A percentile compares a stretch with the other conserved stretches of the same genome.
These are phyloP conservation scores for Dicycla oo DNA, from an alignment of 2,888 invertebrate species.

Conservation along the genomic window DNA sequence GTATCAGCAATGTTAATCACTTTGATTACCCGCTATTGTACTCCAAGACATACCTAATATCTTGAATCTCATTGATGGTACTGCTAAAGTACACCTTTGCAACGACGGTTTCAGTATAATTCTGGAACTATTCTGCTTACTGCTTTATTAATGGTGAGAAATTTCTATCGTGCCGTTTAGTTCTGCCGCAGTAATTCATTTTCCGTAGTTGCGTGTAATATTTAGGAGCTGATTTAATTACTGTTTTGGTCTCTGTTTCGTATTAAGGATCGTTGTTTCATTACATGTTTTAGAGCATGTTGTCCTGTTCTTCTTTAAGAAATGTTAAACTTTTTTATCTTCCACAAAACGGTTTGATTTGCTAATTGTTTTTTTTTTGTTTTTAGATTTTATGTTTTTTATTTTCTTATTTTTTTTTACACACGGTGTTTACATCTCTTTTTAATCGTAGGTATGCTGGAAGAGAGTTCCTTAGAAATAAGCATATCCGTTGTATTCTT, in stretches of 20 bases:
- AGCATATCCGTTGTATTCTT: too few relatives aligned
- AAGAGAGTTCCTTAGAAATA: too few relatives aligned
- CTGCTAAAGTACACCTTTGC: not conserved
- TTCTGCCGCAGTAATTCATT: conserved; percentile 55
- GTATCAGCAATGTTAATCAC: not conserved
- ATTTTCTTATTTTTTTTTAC: too few relatives aligned
- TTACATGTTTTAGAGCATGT: not conserved
- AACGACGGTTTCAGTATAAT: not conserved
- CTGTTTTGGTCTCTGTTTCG: conserved; percentile 24
- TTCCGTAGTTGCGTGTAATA: conserved; percentile 28
- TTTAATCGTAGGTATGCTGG: too few relatives aligned
- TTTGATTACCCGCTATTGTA: too few relatives aligned
- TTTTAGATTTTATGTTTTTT: too few relatives aligned
- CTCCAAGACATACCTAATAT: too few relatives aligned
- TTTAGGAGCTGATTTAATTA: conserved; percentile 52
- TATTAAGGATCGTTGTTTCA: not conserved
- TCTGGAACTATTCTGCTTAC: conserved; percentile 31
- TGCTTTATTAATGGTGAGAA: conserved; percentile 29
- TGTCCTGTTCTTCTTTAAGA: not conserved
- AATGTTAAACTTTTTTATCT: not conserved
- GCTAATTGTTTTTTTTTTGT: too few relatives aligned
- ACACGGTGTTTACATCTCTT: too few relatives aligned
- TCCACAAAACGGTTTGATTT: not conserved
- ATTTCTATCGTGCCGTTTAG: conserved; percentile 47
- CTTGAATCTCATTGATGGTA: too few relatives aligned